Percentiles rank a stretch among this genome's conserved stretches.
These are phyloP conservation scores for Crematogaster levior DNA, from an alignment of 2,888 invertebrate genomes.

Conservation along the genomic window DNA sequence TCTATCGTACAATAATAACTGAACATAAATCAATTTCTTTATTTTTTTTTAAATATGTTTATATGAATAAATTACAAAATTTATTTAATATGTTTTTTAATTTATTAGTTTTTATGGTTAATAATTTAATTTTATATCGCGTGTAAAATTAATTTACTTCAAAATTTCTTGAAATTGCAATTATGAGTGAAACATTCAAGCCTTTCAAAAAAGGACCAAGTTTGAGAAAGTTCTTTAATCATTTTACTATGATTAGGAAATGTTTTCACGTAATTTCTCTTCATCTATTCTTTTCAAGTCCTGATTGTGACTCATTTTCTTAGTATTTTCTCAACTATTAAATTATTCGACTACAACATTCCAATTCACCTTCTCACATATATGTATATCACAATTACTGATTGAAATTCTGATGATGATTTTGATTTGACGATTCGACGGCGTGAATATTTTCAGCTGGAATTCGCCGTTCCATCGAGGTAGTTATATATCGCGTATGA, in stretches of 20 bases:
- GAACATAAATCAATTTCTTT: not conserved
- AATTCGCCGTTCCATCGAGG: not conserved
- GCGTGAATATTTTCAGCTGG: not conserved
- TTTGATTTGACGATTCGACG: not conserved
- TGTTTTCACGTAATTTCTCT: not conserved
- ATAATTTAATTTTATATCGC: not conserved
- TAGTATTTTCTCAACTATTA: not conserved
- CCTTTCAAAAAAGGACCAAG: not conserved
- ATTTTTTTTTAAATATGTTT: not conserved
- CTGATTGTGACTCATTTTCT: not conserved
- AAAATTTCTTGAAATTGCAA: not conserved
- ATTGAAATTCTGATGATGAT: conserved; percentile 9
- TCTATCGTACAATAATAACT: not conserved
- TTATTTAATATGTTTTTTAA: not conserved
- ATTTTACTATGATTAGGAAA: not conserved
- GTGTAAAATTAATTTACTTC: not conserved
- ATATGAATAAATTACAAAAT: not conserved
- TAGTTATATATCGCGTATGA: conserved; percentile 36
- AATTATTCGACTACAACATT: not conserved
- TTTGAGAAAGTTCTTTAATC: not conserved
- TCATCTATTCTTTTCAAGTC: not conserved
- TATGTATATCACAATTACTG: not conserved
- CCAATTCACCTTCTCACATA: not conserved
- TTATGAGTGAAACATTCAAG: not conserved
- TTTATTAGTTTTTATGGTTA: not conserved